Evolutionary conservation across 2,797 vertebrate species (phyloP).

Genomic region (Alfaro cultratus): DNA sequence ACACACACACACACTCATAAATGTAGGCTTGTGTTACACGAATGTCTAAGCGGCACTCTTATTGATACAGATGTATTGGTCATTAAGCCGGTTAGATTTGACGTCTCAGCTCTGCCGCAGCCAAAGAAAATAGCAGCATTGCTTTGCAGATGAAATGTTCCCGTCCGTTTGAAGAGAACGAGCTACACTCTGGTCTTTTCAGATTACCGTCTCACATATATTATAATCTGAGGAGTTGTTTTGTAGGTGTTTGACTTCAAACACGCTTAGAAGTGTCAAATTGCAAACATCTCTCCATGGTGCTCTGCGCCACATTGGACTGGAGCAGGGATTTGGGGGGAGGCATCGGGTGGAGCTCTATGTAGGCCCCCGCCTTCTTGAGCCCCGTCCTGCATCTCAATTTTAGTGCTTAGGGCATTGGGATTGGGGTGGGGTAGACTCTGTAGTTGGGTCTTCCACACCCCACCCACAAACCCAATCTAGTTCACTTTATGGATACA

Average conservation of each 20-base stretch:
- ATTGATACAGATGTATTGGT: conserved; percentile 81
- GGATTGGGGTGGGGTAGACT: background rate
- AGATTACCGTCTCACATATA: conserved; percentile 39
- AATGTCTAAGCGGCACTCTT: conserved; percentile 59
- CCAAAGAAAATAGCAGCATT: conserved; percentile 80
- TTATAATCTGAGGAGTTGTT: conserved; percentile 28
- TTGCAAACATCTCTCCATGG: background rate
- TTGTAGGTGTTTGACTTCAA: conserved; percentile 36
- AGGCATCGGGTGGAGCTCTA: background rate
- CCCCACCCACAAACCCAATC: background rate
- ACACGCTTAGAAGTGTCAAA: conserved; percentile 9
- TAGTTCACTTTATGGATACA: background rate
- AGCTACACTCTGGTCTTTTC: conserved; percentile 61
- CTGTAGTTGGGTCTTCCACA: too few species aligned
- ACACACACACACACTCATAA: conserved; percentile 47
- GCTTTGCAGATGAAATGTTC: conserved; percentile 72
- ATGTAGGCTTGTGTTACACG: conserved; percentile 69
- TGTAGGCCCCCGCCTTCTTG: background rate
- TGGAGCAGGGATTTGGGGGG: background rate
- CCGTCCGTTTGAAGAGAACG: conserved; percentile 61
- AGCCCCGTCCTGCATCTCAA: background rate
- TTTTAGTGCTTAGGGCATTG: background rate
- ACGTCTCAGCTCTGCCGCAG: conserved; percentile 67
- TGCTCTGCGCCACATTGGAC: background rate
- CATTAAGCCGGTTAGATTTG: conserved; percentile 81